Base-by-base conservation (phyloP, 2,113 vertebrate genomes). In the Eptesicus fuscus region DNA sequence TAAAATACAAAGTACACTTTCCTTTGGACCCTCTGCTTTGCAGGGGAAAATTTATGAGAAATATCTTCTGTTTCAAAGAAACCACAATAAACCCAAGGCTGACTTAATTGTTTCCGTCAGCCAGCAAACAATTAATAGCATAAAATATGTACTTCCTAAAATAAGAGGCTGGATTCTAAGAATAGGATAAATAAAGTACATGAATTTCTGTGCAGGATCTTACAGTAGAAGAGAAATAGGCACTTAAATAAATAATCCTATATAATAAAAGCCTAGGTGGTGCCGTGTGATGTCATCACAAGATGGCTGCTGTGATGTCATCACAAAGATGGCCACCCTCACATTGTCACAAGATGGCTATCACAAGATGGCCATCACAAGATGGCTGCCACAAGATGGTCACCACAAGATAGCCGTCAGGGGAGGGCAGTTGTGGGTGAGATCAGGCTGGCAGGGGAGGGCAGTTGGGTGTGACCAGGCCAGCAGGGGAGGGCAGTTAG, bases 11-110 rank as follows among this genome's bases (percentile, higher is more conserved):
- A 40, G 7, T 37, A 83, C 10, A 8, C 6, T 28, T 59, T 9
- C 9, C 25, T 69, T 69, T 28, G 25, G 2, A 59, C 4, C n/a
- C 35, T 30, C 37, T 82, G 22, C 5, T 73, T 65, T 4, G 35
- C 40, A 16, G 20, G 49, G 13, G 40, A 84, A 78, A 79, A 79
- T 3, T 20, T 49, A 51, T n/a, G n/a, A 61, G n/a, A 90, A 49
- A 44, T 17, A 74, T 11, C 14, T 65, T 69, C 37, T 71, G 30
- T 61, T 83, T 94, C 40, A 90, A 70, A 89, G 70, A 89, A 67
- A 78, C 35, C 9, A 23, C 49, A 78, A 70, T 76, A 40, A 61
- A 28, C 10, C 78, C 73, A 90, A 79, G 49, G 51, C 23, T 71
- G 35, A 40, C 59, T 86, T 71, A 88, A 73, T 22, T 83, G 47